Conservation (phyloP, 2,113 vertebrate genomes). For the Cephalopholis sonnerati region DNA sequence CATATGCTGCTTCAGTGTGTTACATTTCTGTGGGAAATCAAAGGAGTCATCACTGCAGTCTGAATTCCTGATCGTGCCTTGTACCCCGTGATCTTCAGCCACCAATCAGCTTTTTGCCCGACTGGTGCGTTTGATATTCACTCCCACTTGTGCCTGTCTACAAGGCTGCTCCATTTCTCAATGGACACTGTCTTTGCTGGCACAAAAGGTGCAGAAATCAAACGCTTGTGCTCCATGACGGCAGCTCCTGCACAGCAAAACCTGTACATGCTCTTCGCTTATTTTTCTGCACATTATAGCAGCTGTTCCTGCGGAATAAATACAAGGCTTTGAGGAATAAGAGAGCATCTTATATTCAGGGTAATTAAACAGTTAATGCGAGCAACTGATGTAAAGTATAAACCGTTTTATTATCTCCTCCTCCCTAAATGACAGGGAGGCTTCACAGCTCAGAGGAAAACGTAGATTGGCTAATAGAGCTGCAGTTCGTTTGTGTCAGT, state of each 20-base stretch:
- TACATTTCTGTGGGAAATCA: neutral
- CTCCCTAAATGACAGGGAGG: constrained; percentile 50
- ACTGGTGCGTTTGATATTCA: constrained; percentile 48
- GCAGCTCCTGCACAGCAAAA: constrained; percentile 5
- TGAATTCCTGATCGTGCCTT: neutral
- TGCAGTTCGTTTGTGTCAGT: neutral
- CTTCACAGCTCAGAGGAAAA: constrained; percentile 51
- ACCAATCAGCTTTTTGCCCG: constrained; percentile 69
- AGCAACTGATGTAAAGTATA: constrained; percentile 21
- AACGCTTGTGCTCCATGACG: constrained; percentile 30
- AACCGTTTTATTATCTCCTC: constrained; percentile 20
- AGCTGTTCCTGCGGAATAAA: neutral
- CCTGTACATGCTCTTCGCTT: constrained; percentile 3
- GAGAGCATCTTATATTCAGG: neutral
- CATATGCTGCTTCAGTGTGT: neutral
- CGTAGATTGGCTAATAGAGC: constrained; percentile 27
- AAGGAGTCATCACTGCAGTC: neutral
- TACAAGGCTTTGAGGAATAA: neutral
- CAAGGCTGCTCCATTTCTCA: fast-evolving
- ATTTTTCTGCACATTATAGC: neutral
- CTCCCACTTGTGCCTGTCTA: neutral
- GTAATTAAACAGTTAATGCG: neutral
- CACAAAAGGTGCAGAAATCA: neutral
- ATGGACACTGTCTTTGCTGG: fast-evolving
- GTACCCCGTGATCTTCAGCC: constrained; percentile 40